phyloP scores from a whole-genome alignment of 1,140 invertebrate species.

The Pectinophora gossypiella region DNA sequence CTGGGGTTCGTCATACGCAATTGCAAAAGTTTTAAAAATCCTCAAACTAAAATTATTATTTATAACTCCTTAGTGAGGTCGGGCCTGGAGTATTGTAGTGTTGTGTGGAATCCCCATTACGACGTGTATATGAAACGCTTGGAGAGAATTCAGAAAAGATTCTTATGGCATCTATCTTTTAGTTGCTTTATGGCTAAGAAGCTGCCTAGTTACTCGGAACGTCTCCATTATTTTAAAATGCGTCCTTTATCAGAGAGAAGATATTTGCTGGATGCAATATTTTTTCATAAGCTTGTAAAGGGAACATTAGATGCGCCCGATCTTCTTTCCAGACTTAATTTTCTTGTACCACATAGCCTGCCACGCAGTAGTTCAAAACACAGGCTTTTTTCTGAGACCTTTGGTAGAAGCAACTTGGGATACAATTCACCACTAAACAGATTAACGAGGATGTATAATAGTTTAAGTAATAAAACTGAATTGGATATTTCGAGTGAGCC shows the following conservation, averaged over 20 bases:
- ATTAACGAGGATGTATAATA: no score
- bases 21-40: background rate
- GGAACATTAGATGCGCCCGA: background rate
- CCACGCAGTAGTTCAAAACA: background rate
- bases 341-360: background rate
- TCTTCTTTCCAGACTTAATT: background rate
- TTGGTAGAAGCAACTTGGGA: background rate
- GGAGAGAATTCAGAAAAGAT: slow-evolving; percentile 13
- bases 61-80: slow-evolving; percentile 5
- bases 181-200: slow-evolving; percentile 1
- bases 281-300: slow-evolving; percentile 7
- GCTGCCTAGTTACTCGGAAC: background rate
- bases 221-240: slow-evolving; percentile 8
- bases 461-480: no score
- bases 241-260: background rate
- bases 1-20: background rate
- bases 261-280: background rate
- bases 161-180: slow-evolving; percentile 12
- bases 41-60: background rate
- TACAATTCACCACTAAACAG: background rate
- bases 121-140: background rate
- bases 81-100: slow-evolving; percentile 9
- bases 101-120: slow-evolving; percentile 15
- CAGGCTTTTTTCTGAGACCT: background rate
- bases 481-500: no score